These are phyloP conservation scores for Isotomurus palustris DNA, from an alignment of 2,888 invertebrate genomes.

Conservation along the genomic window DNA sequence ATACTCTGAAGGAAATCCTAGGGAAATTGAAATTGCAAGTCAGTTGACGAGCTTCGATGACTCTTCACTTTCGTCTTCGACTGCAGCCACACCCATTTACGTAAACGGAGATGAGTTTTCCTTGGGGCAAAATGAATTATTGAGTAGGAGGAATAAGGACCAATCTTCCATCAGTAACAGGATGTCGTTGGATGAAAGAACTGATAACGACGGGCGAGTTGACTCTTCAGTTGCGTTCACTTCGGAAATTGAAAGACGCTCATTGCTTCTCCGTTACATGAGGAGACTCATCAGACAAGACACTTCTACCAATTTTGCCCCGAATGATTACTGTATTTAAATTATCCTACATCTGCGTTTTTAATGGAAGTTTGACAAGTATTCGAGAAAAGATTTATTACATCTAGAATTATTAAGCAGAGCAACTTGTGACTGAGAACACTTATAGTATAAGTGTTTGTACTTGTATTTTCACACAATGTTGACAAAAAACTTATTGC, in stretches of 20 bases:
- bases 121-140: background rate
- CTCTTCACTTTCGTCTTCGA: background rate
- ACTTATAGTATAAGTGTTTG: no score
- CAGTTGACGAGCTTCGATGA: background rate
- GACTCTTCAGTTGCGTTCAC: constrained; percentile 32
- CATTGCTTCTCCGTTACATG: constrained; percentile 36
- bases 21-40: background rate
- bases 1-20: background rate
- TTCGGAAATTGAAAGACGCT: constrained; percentile 39
- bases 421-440: no score
- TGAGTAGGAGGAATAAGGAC: background rate
- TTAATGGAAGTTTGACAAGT: no score
- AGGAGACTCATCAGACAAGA: constrained; percentile 37
- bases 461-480: no score
- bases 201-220: constrained; percentile 1
- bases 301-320: constrained; percentile 41
- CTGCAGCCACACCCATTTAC: background rate
- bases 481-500: no score
- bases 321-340: constrained; percentile 41
- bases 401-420: no score
- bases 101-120: background rate
- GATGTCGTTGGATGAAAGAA: background rate
- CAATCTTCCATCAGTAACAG: background rate
- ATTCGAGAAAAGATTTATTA: no score
- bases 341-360: no score